phyloP scores from a whole-genome alignment of 2,888 invertebrate genomes.

The Linnaemya tessellans region DNA sequence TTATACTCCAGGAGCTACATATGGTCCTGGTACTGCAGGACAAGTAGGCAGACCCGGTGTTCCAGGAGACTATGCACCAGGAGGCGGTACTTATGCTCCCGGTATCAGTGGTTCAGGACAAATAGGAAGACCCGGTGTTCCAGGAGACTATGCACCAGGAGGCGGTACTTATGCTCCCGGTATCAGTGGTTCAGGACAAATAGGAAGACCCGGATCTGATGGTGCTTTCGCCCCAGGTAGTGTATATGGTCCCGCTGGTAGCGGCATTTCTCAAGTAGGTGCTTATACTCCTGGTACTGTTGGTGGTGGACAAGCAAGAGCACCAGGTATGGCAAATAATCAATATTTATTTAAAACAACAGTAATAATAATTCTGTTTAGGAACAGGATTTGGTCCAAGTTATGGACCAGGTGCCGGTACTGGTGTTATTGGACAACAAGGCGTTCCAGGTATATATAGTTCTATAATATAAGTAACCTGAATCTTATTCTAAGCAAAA shows the following conservation, averaged over 20 bases:
- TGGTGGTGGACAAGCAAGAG: slow-evolving; percentile 1
- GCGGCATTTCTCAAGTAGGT: too few relatives aligned
- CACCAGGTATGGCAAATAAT: slow-evolving; percentile 40
- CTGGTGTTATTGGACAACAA: slow-evolving; percentile 55
- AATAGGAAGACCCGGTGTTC: slow-evolving; percentile 8
- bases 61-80: not conserved
- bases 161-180: not conserved
- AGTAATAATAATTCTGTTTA: not conserved
- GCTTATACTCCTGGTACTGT: slow-evolving; percentile 23
- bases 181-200: slow-evolving; percentile 13
- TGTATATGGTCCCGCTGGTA: slow-evolving; percentile 4
- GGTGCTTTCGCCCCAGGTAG: too few relatives aligned
- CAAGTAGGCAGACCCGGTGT: slow-evolving; percentile 9
- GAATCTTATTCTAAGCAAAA: not conserved
- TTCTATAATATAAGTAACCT: not conserved
- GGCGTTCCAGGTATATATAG: slow-evolving; percentile 54
- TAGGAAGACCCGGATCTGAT: slow-evolving; percentile 29
- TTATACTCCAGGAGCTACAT: slow-evolving; percentile 9
- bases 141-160: not conserved
- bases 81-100: not conserved
- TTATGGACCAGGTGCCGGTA: slow-evolving; percentile 2
- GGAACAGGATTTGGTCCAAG: slow-evolving; percentile 27
- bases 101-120: slow-evolving; percentile 25
- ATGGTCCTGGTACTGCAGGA: slow-evolving; percentile 16
- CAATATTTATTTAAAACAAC: not conserved